A percentile compares a stretch with the other conserved stretches of the same genome.
phyloP scores from a whole-genome alignment of 2,113 vertebrate genomes.

The Platanista minor region DNA sequence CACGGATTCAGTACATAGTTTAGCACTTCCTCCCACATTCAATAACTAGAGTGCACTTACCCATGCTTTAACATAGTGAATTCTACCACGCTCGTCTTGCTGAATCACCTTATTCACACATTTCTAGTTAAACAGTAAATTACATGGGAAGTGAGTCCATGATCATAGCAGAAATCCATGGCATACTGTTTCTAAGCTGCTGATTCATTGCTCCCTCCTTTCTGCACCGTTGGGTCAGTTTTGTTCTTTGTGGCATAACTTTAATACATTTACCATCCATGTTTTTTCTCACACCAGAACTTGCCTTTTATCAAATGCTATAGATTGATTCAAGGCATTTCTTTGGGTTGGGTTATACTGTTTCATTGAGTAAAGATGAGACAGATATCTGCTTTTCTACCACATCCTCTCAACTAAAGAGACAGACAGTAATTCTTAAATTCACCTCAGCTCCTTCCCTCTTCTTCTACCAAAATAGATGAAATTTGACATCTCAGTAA shows the following conservation, averaged over 20 bases:
- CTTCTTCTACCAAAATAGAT: neutral
- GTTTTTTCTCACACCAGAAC: neutral
- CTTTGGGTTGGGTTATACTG: neutral
- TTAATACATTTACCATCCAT: neutral
- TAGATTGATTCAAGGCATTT: neutral
- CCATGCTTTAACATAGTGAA: too few relatives aligned
- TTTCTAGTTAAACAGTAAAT: neutral
- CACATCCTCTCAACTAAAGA: neutral
- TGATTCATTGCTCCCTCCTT: neutral
- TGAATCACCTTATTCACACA: neutral
- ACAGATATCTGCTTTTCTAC: neutral
- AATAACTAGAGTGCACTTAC: accelerated
- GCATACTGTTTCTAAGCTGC: neutral
- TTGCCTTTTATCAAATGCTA: neutral
- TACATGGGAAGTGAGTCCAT: neutral
- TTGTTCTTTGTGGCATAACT: neutral
- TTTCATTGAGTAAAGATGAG: neutral
- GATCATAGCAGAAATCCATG: neutral
- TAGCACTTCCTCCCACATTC: neutral
- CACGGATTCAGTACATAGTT: neutral
- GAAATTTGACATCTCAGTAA: neutral
- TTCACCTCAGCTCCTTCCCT: neutral
- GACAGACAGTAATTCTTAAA: neutral
- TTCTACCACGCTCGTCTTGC: neutral
- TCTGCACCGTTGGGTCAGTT: neutral